Percentiles rank a stretch among this genome's conserved stretches.
phyloP scores from a whole-genome alignment of 2,797 vertebrate species.

The Sebastes kiyomatsui region DNA sequence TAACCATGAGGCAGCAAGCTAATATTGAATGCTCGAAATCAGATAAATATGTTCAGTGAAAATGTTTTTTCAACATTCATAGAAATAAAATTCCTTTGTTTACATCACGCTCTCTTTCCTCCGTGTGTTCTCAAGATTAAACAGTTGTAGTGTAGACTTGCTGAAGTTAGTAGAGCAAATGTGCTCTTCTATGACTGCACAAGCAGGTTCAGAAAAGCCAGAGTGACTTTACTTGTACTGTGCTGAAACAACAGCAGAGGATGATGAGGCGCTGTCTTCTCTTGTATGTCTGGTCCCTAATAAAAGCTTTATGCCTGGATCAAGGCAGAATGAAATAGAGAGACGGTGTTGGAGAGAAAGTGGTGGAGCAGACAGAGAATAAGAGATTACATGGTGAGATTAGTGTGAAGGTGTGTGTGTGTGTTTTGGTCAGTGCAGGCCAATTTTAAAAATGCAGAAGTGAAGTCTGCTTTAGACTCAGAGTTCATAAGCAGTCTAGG shows the following conservation, averaged over 20 bases:
- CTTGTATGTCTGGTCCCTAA: constrained; percentile 27
- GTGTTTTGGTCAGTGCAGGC: constrained; percentile 13
- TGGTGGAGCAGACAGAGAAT: constrained; percentile 62
- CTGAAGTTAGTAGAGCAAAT: not conserved
- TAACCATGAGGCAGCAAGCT: not conserved
- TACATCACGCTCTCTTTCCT: not conserved
- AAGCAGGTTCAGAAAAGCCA: not conserved
- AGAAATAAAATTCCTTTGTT: not conserved
- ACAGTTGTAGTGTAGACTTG: not conserved
- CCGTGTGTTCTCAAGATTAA: not conserved
- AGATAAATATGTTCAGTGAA: not conserved
- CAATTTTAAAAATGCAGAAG: constrained; percentile 52
- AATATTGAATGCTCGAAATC: not conserved
- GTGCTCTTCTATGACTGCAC: not conserved
- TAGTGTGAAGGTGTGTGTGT: constrained; percentile 7
- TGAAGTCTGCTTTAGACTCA: constrained; percentile 17
- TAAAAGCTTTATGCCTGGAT: constrained; percentile 74
- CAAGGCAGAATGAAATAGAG: constrained; percentile 46
- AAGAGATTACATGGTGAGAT: constrained; percentile 45
- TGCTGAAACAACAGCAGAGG: not conserved
- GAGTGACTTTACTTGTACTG: not conserved
- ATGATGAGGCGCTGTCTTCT: not conserved
- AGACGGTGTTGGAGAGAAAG: constrained; percentile 22
- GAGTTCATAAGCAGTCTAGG: constrained; percentile 44
- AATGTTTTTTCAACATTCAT: not conserved